Conservation (phyloP, 2,113 vertebrate genomes). For the Podarcis cretensis region DNA sequence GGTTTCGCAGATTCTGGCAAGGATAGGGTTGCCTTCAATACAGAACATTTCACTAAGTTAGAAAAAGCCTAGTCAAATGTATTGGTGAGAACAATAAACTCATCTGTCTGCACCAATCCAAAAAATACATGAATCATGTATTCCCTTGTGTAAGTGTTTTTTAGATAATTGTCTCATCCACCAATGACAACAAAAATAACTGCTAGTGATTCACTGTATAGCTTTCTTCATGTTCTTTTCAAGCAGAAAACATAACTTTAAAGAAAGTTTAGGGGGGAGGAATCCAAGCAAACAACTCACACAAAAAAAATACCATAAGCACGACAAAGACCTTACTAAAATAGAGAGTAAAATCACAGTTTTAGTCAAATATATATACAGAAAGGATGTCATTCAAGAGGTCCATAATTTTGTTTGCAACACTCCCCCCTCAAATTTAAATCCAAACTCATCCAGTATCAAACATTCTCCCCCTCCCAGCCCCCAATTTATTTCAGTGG, state of each 20-base stretch:
- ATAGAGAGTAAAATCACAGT: neutral
- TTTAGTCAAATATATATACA: too few relatives aligned
- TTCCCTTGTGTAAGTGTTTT: slow-evolving; percentile 53
- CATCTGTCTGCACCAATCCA: slow-evolving; percentile 57
- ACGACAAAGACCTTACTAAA: neutral
- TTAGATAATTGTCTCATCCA: slow-evolving; percentile 60
- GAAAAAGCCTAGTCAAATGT: slow-evolving; percentile 39
- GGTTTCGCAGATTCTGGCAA: too few relatives aligned
- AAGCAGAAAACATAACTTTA: slow-evolving; percentile 35
- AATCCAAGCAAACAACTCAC: too few relatives aligned
- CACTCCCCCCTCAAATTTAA: too few relatives aligned
- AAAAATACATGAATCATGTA: slow-evolving; percentile 60
- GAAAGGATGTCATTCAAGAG: too few relatives aligned
- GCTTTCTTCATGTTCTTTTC: slow-evolving; percentile 40
- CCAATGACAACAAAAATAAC: slow-evolving; percentile 53
- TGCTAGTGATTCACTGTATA: slow-evolving; percentile 42
- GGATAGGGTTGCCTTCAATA: neutral
- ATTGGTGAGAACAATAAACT: slow-evolving; percentile 47
- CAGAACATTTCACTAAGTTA: neutral
- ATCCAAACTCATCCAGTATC: too few relatives aligned
- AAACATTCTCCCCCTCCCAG: too few relatives aligned
- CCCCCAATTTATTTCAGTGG: too few relatives aligned
- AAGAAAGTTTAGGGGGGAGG: too few relatives aligned
- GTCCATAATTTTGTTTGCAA: too few relatives aligned
- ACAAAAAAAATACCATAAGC: neutral